Conservation (phyloP, 2,888 invertebrate species). For the Eupithecia exiguata region DNA sequence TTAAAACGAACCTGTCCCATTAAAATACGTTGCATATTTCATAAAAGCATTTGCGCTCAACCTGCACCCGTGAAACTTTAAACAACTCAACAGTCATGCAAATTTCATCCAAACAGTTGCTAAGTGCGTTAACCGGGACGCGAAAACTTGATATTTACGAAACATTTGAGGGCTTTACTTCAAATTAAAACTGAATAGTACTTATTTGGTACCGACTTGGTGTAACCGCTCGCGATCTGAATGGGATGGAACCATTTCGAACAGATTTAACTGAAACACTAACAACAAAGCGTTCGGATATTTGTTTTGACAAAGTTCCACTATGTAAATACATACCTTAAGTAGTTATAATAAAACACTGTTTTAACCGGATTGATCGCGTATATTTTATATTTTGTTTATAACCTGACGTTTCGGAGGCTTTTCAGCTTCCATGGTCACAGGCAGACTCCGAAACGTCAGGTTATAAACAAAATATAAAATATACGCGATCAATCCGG, state of each 20-base stretch:
- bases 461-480: too few species aligned
- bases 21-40: conserved; percentile 60
- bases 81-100: conserved; percentile 46
- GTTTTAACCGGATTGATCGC: too few species aligned
- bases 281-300: too few species aligned
- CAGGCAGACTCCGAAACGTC: too few species aligned
- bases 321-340: not conserved
- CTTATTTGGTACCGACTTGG: not conserved
- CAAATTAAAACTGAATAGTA: not conserved
- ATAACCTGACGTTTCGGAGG: too few species aligned
- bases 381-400: too few species aligned
- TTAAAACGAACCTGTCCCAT: conserved; percentile 45
- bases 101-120: conserved; percentile 59
- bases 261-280: too few species aligned
- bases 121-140: conserved; percentile 46
- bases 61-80: conserved; percentile 49
- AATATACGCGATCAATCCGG: too few species aligned
- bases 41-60: conserved; percentile 54
- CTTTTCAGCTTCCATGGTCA: too few species aligned
- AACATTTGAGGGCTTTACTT: not conserved
- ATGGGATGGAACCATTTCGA: too few species aligned
- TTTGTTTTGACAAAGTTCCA: not conserved
- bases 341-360: too few species aligned
- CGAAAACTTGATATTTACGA: conserved; percentile 24
- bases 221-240: too few species aligned